Evolutionary conservation across 2,113 vertebrate species (phyloP), one percentile per base, ranked within the genome.

Genomic region (Malurus melanocephalus): DNA sequence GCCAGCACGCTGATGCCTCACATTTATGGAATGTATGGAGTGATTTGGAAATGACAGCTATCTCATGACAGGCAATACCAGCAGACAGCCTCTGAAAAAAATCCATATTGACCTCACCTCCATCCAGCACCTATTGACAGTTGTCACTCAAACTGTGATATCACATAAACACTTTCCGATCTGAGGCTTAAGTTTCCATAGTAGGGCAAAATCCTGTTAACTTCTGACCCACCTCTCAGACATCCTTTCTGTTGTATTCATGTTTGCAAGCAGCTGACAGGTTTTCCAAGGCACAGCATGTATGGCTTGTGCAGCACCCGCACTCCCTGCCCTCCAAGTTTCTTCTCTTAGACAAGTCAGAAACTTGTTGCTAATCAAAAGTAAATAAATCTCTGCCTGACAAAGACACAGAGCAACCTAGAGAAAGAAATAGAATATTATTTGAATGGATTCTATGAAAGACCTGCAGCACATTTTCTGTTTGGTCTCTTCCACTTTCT

Each of bases 131-230:
- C 97, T 97, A 97, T 98, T 96, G 97, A 96, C 97, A 97, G 96
- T 97, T 98, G 97, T 98, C 98, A 97, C 94, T 98, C 97, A 97
- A 97, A 97, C 89, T 96, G 97, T 84, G 93, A 95, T 97, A 97
- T 97, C 97, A 97, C 96, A 97, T 97, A 97, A 98, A 98, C 97
- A 97, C 97, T 97, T 98, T 98, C 97, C 89, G 92, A 98, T 98
- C 97, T 96, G 96, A 95, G 76, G 97, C 97, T 98, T 96, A 96
- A 93, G 96, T 98, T 98, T 97, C 97, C 96, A 97, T 95, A 97
- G 96, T 86, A 96, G 97, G 96, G 96, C 81, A 96, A 97, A 98
- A 98, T 97, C 97, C 97, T 97, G 96, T 98, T 98, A 98, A 97
- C 96, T 98, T 97, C 92, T 96, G 97, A 97, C 98, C 96, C 95